phyloP scores from a whole-genome alignment of 2,113 vertebrate genomes.

The Brachyhypopomus occidentalis region DNA sequence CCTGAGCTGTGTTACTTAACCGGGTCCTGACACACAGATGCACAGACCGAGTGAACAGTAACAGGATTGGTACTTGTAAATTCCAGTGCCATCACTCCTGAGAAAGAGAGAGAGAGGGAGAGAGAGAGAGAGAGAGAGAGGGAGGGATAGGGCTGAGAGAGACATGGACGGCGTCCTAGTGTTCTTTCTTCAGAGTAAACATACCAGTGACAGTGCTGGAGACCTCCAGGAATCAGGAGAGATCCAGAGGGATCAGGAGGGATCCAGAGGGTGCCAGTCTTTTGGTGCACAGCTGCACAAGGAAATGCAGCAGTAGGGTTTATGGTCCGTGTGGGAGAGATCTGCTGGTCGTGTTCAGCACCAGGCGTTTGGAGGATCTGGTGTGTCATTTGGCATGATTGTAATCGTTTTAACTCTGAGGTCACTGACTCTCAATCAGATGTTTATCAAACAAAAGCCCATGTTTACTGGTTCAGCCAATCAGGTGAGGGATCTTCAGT shows the following conservation, averaged over 20 bases:
- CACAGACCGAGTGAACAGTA: background rate
- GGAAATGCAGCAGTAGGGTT: constrained; percentile 10
- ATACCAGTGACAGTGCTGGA: constrained; percentile 17
- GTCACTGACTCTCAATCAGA: constrained; percentile 36
- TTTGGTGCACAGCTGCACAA: background rate
- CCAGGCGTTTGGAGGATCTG: constrained; percentile 7
- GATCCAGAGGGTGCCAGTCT: no score
- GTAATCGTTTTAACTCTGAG: constrained; percentile 2
- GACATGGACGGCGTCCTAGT: background rate
- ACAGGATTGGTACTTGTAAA: background rate
- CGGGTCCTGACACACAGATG: constrained; percentile 42
- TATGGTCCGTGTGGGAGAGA: background rate
- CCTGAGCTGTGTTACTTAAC: constrained; percentile 74
- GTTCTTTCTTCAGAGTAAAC: constrained; percentile 44
- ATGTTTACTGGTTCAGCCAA: constrained; percentile 38
- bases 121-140: background rate
- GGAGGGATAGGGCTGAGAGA: background rate
- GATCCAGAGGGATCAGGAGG: no score
- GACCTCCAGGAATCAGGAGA: no score
- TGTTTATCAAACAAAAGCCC: constrained; percentile 45
- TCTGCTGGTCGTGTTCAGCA: background rate
- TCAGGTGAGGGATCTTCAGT: constrained; percentile 41
- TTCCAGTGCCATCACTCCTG: background rate
- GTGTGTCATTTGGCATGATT: constrained; percentile 13
- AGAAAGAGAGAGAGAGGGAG: background rate